Conservation (phyloP, 2,888 invertebrate genomes). For the Drosophila austrosaltans region DNA sequence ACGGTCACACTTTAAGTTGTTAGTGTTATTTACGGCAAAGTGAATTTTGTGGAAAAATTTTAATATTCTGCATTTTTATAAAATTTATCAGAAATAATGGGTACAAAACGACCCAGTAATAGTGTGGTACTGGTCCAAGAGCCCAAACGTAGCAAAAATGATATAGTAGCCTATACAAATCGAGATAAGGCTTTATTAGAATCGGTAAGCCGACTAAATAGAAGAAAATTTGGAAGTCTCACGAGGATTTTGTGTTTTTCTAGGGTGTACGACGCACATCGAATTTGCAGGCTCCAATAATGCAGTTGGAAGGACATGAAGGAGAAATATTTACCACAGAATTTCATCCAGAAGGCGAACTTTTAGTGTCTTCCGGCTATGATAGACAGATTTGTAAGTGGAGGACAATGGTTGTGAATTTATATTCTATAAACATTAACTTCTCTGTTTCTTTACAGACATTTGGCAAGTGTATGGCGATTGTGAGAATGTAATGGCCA, state of each 20-base stretch:
- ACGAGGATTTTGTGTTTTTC: constrained; percentile 33
- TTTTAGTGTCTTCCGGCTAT: constrained; percentile 96
- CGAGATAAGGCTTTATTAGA: constrained; percentile 91
- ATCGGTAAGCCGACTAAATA: constrained; percentile 85
- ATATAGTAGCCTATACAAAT: constrained; percentile 88
- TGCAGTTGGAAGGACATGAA: constrained; percentile 97
- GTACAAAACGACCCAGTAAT: constrained; percentile 78
- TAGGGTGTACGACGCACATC: constrained; percentile 92
- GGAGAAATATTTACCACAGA: constrained; percentile 97
- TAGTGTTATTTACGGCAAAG: constrained; percentile 46
- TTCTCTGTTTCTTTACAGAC: constrained; percentile 85
- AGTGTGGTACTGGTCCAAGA: constrained; percentile 83
- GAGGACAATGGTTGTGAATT: neutral
- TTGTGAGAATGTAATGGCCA: constrained; percentile 97
- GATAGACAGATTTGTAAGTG: constrained; percentile 96
- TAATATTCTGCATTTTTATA: constrained; percentile 16
- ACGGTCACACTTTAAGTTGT: neutral
- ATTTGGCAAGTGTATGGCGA: constrained; percentile 99
- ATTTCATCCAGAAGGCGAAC: constrained; percentile 98
- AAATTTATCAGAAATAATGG: constrained; percentile 67
- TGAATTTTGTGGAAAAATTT: constrained; percentile 15
- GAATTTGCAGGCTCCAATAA: constrained; percentile 94
- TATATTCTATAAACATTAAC: neutral
- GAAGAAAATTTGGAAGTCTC: constrained; percentile 32
- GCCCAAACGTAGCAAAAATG: constrained; percentile 89